Evolutionary conservation across 1,140 invertebrate species (phyloP).

Genomic region (Brachionus angularis): DNA sequence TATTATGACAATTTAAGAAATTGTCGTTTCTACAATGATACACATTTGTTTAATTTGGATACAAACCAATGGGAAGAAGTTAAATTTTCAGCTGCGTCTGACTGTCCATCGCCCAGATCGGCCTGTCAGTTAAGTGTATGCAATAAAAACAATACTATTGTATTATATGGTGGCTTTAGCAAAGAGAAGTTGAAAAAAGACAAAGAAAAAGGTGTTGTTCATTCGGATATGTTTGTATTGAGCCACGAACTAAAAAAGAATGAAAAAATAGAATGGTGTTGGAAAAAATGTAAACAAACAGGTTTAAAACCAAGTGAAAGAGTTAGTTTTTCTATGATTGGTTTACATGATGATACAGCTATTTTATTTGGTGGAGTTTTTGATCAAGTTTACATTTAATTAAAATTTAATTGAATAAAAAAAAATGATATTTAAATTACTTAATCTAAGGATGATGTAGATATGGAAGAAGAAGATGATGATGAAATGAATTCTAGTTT

Average conservation of each 20-base stretch:
- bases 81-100: slow-evolving; percentile 62
- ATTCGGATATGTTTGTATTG: slow-evolving; percentile 76
- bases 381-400: too few species aligned
- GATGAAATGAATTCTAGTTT: slow-evolving; percentile 74
- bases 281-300: slow-evolving; percentile 67
- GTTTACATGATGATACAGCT: slow-evolving; percentile 62
- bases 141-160: slow-evolving; percentile 63
- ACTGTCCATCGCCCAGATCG: slow-evolving; percentile 48
- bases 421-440: background rate
- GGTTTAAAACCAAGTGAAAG: slow-evolving; percentile 66
- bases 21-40: slow-evolving; percentile 83
- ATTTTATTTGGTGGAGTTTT: slow-evolving; percentile 73
- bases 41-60: slow-evolving; percentile 75
- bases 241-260: slow-evolving; percentile 60
- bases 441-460: slow-evolving; percentile 28
- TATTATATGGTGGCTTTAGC: slow-evolving; percentile 82
- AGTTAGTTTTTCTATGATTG: slow-evolving; percentile 65
- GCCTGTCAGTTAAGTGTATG: slow-evolving; percentile 65
- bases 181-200: slow-evolving; percentile 73
- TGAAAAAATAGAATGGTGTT: slow-evolving; percentile 66
- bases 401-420: too few species aligned
- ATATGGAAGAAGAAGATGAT: slow-evolving; percentile 64
- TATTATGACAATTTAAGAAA: slow-evolving; percentile 81
- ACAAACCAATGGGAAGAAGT: slow-evolving; percentile 75
- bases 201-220: slow-evolving; percentile 72